Base-by-base conservation (phyloP, 2,888 invertebrate genomes). In the Corbicula japonica region DNA sequence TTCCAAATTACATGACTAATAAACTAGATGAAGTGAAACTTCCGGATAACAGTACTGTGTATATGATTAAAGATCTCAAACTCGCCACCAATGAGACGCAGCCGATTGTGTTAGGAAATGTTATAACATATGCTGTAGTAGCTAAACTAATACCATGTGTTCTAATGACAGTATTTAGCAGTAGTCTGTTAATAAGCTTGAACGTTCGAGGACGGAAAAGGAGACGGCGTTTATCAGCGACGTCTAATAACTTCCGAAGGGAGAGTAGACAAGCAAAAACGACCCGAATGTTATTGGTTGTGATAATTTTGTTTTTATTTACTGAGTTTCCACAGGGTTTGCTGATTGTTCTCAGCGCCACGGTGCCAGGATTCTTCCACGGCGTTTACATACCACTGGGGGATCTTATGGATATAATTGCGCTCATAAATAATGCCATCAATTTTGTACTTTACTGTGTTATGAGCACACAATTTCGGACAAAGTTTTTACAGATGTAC, bases 371-470 rank as follows among this genome's bases (percentile, higher is more conserved):
- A 91, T 97, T 98, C 93, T 93, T 92, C 79, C 82, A 87, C 38
- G 88, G 88, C 38, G 91, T 94, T 35, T 98, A 98, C 93, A 84
- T 88, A 54, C 93, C 92, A 18, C 86, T 94, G 18, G 94, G 94
- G 1, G 98, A 98, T 91, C 92, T 97, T 66, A 97, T 98, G 96
- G 98, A 98, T 93, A 96, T 97, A 79, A 93, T 98, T 88, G 98
- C 98, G 0, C 95, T 98, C 72, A 94, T 98, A 86, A 98, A 98
- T 93, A 97, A 98, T 4, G 97, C 97, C 0, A 96, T 98, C 73
- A 98, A 98, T 93, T 98, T 98, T 91, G 96, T 98, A 71, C 94
- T 98, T 48, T 98, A 98, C 92, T 98, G 98, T 91, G 95, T 97
- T 70, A 98, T 98, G 98, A 98, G 97, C 77, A 95, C 97, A 82